Base-by-base conservation (phyloP, 2,888 invertebrate genomes). In the Chrysopilus asiliformis region DNA sequence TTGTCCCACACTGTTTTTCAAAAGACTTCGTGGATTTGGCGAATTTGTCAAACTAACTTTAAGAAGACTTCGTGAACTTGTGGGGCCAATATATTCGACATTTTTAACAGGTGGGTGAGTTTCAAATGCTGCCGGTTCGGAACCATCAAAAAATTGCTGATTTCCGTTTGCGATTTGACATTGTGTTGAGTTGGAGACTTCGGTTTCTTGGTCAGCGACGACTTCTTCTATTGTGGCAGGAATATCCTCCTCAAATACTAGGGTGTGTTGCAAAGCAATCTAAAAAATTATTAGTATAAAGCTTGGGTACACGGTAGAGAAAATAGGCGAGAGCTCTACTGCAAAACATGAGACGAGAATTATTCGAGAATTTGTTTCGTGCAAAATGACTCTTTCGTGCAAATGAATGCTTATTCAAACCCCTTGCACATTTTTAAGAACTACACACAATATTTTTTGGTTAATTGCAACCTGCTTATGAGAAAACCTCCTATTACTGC, bases 191-290 rank as follows among this genome's bases (percentile, higher is more conserved):
- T 30, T 19, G 14, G 12, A 9, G 13, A 4, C 10, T 32, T 25
- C 13, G 17, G 24, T 9, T 12, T 43, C 37, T n/a, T 40, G 32
- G 10, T 41, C 30, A 4, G 35, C 16, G 2, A 46, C 41, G 5
- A 47, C 40, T 40, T 49, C 49, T 52, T 68, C 69, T 31, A 71
- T 67, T 41, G 62, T 65, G 2, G 67, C 64, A n/a, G 70, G 67
- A 43, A 68, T 68, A 49, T 72, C 65, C 44, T 66, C 64, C 0
- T 64, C 55, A 2, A 67, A 58, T 14, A 49, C 42, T 36, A 68
- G 58, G 53, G 67, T 67, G 45, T 66, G 66, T 36, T 66, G 28
- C n/a, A 38, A 17, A 4, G 30, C 15, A 4, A 14, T 12, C 38
- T 38, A 20, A 29, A 3, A 14, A 14, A 26, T 15, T 14, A 16